Evolutionary conservation across 2,113 vertebrate species (phyloP), one percentile per base, ranked within the genome.

Genomic region (Collichthys lucidus): DNA sequence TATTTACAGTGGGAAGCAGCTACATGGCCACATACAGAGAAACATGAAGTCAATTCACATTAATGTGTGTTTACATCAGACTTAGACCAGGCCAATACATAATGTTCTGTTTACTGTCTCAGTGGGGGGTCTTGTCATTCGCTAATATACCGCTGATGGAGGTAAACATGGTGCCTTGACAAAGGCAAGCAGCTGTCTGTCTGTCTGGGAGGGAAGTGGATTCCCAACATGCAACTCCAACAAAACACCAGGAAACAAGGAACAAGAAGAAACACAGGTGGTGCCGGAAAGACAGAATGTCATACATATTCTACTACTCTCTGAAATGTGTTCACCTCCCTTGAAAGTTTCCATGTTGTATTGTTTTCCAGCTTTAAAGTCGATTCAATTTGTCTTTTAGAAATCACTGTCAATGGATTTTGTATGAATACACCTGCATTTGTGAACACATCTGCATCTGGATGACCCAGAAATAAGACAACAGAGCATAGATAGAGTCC

Each of bases 51-150:
- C 70, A 69, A 82, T 78, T 80, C 68, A 69, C 82, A 86, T 82
- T 49, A 60, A 16, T 24, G 29, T 67, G 62, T 79, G 74, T 91
- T 88, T 79, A 91, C 88, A 79, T 83, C 82, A 61, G 86, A 86
- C 83, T 91, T 84, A 93, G 69, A 73, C 67, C 85, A 71, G 77
- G 76, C 80, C 89, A 65, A 47, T 9, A 77, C 69, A 86, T 89
- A 79, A 89, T 53, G 83, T 68, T 1, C 35, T 87, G 89, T 93
- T 92, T 92, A 86, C 91, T 31, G 73, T 75, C 88, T 80, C 73
- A 52, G 52, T 70, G 72, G 92, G 93, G 85, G 91, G 88, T 77
- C 89, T 63, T 80, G 92, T 93, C 85, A 82, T 89, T 88, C 74
- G 47, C 84, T 88, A 83, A 89, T 87, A 85, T 80, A 86, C 61